Conservation (phyloP, 2,113 vertebrate species). For the Melanerpes aurifrons region DNA sequence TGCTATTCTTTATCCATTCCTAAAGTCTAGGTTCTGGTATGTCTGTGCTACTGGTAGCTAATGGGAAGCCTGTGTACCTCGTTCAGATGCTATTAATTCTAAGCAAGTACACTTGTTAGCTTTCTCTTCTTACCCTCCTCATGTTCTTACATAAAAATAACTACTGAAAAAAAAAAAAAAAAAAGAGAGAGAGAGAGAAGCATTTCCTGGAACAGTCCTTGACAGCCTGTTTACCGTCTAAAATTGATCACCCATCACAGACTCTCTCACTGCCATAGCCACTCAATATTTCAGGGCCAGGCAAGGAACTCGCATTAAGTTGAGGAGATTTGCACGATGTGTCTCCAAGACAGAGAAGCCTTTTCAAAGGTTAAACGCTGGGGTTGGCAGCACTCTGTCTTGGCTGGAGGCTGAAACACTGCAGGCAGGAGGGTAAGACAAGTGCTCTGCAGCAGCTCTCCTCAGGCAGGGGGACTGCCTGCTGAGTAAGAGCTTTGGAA, state of each 20-base stretch:
- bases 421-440: background rate
- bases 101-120: slow-evolving; percentile 12
- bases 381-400: background rate
- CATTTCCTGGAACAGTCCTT: slow-evolving; percentile 59
- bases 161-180: slow-evolving; percentile 5
- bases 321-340: background rate
- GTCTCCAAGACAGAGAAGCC: background rate
- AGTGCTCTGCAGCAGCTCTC: background rate
- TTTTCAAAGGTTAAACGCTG: slow-evolving; percentile 13
- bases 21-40: background rate
- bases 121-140: slow-evolving; percentile 21
- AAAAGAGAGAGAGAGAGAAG: background rate
- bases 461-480: background rate
- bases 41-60: background rate
- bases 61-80: slow-evolving; percentile 15
- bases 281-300: background rate
- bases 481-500: background rate
- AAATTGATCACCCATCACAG: slow-evolving; percentile 50
- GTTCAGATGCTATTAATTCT: slow-evolving; percentile 36
- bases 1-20: background rate
- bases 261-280: background rate
- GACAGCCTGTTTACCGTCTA: slow-evolving; percentile 49
- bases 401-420: slow-evolving; percentile 2
- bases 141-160: slow-evolving; percentile 49
- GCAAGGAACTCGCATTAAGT: background rate